Conservation (phyloP, 2,113 vertebrate species). For the Strix aluco region DNA sequence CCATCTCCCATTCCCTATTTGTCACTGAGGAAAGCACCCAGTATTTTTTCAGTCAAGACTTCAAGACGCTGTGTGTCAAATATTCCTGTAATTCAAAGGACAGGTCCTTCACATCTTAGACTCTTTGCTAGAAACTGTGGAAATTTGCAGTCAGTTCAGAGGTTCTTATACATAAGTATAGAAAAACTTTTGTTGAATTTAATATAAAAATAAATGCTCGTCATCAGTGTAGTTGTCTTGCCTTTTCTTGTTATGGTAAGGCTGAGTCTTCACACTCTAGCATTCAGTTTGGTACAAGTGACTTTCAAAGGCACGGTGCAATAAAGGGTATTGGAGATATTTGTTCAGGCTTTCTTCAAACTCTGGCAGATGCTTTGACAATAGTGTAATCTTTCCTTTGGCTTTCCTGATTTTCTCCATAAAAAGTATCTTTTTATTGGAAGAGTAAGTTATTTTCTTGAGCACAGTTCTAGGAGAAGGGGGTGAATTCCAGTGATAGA, state of each 20-base stretch:
- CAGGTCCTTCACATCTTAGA: not conserved
- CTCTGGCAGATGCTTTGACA: not conserved
- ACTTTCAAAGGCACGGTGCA: not conserved
- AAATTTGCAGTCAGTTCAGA: not conserved
- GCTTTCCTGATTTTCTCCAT: not conserved
- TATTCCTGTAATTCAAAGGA: not conserved
- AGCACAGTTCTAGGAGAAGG: not conserved
- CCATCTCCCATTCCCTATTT: not conserved
- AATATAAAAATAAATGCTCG: slow-evolving; percentile 1
- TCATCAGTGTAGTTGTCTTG: not conserved
- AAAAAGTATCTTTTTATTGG: not conserved
- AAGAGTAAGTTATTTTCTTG: not conserved
- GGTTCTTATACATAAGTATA: not conserved
- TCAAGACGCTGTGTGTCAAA: not conserved
- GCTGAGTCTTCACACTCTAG: not conserved
- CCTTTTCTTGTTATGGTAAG: not conserved
- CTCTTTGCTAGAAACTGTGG: not conserved
- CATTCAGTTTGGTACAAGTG: not conserved
- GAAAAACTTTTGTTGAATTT: not conserved
- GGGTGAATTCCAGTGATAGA: not conserved
- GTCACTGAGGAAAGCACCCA: not conserved
- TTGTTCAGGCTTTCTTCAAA: slow-evolving; percentile 5
- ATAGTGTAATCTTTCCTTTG: not conserved
- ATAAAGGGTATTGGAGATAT: not conserved
- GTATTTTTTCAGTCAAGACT: not conserved